phyloP scores from a whole-genome alignment of 2,888 invertebrate genomes.

The Oxycera nigricornis region DNA sequence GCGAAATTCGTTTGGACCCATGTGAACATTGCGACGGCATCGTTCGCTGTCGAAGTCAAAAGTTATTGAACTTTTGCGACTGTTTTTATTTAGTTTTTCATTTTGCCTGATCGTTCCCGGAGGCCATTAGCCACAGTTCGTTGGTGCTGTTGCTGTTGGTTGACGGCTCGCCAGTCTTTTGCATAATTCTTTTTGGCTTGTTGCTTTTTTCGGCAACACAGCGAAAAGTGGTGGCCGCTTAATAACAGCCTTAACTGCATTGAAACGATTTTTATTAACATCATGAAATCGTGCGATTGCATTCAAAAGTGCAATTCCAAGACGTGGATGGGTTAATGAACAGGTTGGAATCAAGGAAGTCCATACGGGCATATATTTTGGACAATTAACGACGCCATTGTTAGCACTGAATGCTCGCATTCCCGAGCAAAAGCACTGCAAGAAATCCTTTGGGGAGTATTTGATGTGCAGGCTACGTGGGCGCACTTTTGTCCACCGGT shows the following conservation, averaged over 20 bases:
- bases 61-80: slow-evolving; percentile 44
- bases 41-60: slow-evolving; percentile 30
- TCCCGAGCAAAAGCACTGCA: no score
- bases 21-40: not conserved
- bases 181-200: not conserved
- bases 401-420: not conserved
- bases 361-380: not conserved
- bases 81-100: slow-evolving; percentile 26
- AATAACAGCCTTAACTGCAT: not conserved
- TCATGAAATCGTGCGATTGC: slow-evolving; percentile 36
- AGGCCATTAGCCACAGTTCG: slow-evolving; percentile 36
- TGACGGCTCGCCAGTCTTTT: not conserved
- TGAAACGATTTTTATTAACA: slow-evolving; percentile 2
- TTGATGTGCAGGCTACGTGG: not conserved
- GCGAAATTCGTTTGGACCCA: slow-evolving; percentile 40
- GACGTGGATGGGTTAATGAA: not conserved
- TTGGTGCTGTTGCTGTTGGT: not conserved
- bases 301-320: slow-evolving; percentile 22
- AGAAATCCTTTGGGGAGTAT: not conserved
- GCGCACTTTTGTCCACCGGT: not conserved
- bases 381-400: not conserved
- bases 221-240: not conserved
- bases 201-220: not conserved
- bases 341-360: not conserved
- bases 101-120: slow-evolving; percentile 17